phyloP scores from a whole-genome alignment of 92 coral and sea anemone genomes.

The Paragorgia papillata region DNA sequence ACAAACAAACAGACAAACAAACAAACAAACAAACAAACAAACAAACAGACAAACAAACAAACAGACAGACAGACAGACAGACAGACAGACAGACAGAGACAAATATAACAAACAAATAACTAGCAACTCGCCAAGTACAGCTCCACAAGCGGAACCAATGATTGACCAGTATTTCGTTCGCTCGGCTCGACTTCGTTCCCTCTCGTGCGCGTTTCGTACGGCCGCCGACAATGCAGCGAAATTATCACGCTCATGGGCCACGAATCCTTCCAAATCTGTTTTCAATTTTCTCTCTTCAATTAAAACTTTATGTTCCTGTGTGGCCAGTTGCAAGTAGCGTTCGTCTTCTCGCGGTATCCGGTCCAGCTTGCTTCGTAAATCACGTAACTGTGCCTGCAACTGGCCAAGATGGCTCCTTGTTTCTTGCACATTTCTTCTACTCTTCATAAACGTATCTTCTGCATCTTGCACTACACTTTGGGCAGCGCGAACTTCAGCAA shows the following conservation, averaged over 20 bases:
- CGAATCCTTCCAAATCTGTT: conserved; percentile 65
- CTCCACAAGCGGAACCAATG: conserved; percentile 92
- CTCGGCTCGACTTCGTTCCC: conserved; percentile 91
- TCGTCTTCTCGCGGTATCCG: conserved; percentile 95
- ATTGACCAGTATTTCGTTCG: conserved; percentile 99
- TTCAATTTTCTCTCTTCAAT: conserved; percentile 80
- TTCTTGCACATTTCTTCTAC: conserved; percentile 69
- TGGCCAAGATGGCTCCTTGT: conserved; percentile 61
- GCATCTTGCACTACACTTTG: conserved; percentile 79
- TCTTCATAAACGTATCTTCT: conserved; percentile 78
- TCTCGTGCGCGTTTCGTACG: conserved; percentile 91
- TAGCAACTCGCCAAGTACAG: conserved; percentile 75
- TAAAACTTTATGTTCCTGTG: conserved; percentile 87
- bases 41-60: background rate
- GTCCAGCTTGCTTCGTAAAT: conserved; percentile 80
- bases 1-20: background rate
- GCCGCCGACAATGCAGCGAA: conserved; percentile 84
- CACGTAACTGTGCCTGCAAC: conserved; percentile 71
- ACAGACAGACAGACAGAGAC: conserved; percentile 17
- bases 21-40: background rate
- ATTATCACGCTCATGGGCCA: conserved; percentile 82
- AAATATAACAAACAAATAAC: background rate
- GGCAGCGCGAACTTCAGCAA: conserved; percentile 86
- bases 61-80: conserved; percentile 1
- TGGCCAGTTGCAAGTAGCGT: conserved; percentile 83